Evolutionary conservation across 2,113 vertebrate species (phyloP).

Genomic region (Todiramphus saurophagus): DNA sequence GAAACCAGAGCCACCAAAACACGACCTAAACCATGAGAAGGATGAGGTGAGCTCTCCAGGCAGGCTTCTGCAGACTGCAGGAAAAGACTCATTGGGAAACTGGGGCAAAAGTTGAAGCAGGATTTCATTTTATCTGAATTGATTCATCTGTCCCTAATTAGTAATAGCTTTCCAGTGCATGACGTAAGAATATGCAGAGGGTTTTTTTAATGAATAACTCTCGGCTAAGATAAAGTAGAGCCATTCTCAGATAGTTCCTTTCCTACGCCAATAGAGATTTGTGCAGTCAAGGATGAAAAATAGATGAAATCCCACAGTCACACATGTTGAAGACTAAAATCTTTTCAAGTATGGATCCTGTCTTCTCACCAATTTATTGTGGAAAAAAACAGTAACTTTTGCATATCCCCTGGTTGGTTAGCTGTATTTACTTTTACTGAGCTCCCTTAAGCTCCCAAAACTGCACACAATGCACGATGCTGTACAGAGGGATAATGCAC

Average conservation of each 20-base stretch:
- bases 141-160: conserved; percentile 55
- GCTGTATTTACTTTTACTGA: neutral
- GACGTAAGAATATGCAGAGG: neutral
- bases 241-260: neutral
- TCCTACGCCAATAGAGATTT: neutral
- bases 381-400: neutral
- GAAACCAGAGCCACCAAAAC: neutral
- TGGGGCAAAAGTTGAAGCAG: conserved; percentile 54
- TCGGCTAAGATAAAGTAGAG: neutral
- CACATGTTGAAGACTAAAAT: neutral
- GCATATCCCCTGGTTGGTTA: neutral
- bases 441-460: neutral
- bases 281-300: conserved; percentile 24
- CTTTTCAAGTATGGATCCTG: neutral
- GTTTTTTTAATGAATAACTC: neutral
- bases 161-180: conserved; percentile 45
- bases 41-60: neutral
- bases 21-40: neutral
- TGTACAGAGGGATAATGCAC: neutral
- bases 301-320: neutral
- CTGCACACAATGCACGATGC: neutral
- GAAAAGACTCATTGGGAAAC: neutral
- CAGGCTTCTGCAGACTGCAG: neutral
- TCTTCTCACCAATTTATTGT: neutral
- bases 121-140: conserved; percentile 29